Evolutionary conservation across 2,113 vertebrate species (phyloP).

Genomic region (Acrocephalus kingi): DNA sequence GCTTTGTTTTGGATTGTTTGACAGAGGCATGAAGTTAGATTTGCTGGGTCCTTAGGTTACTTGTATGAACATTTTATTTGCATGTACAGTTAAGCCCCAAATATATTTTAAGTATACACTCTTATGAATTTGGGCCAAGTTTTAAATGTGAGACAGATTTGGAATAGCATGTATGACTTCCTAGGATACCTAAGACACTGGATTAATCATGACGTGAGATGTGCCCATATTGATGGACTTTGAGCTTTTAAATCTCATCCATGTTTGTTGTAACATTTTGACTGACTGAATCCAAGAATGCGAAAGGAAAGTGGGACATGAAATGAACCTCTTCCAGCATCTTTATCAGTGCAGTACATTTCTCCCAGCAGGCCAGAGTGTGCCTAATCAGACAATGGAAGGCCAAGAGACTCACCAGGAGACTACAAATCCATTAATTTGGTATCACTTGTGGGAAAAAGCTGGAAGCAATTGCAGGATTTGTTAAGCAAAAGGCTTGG

Average conservation of each 20-base stretch:
- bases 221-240: not conserved
- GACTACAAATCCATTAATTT: slow-evolving; percentile 68
- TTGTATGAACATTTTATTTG: not conserved
- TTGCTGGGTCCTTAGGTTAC: not conserved
- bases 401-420: slow-evolving; percentile 47
- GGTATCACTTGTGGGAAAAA: slow-evolving; percentile 59
- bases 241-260: slow-evolving; percentile 7
- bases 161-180: not conserved
- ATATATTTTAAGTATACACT: not conserved
- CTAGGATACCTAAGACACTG: not conserved
- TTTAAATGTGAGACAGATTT: not conserved
- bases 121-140: not conserved
- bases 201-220: slow-evolving; percentile 34
- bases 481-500: slow-evolving; percentile 71
- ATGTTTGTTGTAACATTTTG: not conserved
- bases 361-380: slow-evolving; percentile 33
- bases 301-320: slow-evolving; percentile 16
- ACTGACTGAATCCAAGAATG: not conserved
- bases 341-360: slow-evolving; percentile 58
- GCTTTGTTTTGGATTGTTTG: not conserved
- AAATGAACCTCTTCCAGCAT: slow-evolving; percentile 55
- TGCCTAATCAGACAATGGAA: slow-evolving; percentile 57
- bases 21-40: not conserved
- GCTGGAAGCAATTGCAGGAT: slow-evolving; percentile 54
- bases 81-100: not conserved